A percentile compares a stretch with the other conserved stretches of the same genome.
phyloP scores from a whole-genome alignment of 2,888 invertebrate genomes.

The Sarcophaga rosellei region DNA sequence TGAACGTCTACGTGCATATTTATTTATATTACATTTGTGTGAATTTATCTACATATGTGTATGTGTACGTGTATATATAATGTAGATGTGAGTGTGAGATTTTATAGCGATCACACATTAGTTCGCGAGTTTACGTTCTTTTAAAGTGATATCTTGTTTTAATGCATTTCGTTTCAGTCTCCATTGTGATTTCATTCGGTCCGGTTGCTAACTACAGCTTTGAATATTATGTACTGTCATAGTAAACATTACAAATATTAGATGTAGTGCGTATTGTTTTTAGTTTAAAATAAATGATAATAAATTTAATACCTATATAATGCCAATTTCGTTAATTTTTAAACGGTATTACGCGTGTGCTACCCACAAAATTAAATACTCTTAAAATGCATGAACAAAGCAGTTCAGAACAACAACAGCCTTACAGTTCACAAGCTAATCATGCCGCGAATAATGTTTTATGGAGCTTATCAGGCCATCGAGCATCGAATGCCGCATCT shows the following conservation, averaged over 20 bases:
- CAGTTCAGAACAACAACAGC: constrained; percentile 30
- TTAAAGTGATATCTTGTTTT: background rate
- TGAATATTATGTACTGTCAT: background rate
- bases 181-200: constrained; percentile 49
- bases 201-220: constrained; percentile 28
- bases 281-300: background rate
- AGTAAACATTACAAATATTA: background rate
- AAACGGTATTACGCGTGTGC: constrained; percentile 42
- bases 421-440: constrained; percentile 31
- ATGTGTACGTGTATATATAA: too few species aligned
- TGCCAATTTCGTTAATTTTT: background rate
- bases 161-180: constrained; percentile 51
- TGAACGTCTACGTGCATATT: too few species aligned
- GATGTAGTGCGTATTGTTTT: background rate
- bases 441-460: constrained; percentile 73
- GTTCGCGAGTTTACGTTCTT: background rate
- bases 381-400: constrained; percentile 54
- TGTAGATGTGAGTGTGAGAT: too few species aligned
- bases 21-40: too few species aligned
- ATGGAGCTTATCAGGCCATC: constrained; percentile 74
- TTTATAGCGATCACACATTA: too few species aligned
- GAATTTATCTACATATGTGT: too few species aligned
- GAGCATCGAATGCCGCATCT: constrained; percentile 70
- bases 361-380: constrained; percentile 9
- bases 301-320: constrained; percentile 17